Evolutionary conservation across 2,113 vertebrate genomes (phyloP).

Genomic region (Nerophis ophidion): DNA sequence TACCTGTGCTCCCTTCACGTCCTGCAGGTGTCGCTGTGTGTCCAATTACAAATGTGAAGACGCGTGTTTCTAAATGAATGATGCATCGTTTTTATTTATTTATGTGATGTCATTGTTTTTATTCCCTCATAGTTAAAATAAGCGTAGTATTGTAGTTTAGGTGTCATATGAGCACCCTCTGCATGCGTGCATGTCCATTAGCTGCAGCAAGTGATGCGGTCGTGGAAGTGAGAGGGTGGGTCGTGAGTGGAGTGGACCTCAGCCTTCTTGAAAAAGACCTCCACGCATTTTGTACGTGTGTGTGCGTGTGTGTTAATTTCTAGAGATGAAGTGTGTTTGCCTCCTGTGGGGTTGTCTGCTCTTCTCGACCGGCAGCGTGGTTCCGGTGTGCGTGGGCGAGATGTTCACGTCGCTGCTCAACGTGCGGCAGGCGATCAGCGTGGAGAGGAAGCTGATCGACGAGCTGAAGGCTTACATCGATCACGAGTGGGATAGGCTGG

Average conservation of each 20-base stretch:
- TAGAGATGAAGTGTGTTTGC: conserved; percentile 27
- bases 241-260: background rate
- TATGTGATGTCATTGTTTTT: background rate
- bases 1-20: too few relatives aligned
- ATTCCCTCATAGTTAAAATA: background rate
- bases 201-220: background rate
- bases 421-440: conserved; percentile 62
- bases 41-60: background rate
- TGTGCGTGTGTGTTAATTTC: background rate
- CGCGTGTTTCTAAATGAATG: too few relatives aligned
- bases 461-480: conserved; percentile 66
- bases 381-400: conserved; percentile 36
- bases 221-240: background rate
- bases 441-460: conserved; percentile 65
- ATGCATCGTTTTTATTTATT: too few relatives aligned
- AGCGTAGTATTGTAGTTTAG: too few relatives aligned
- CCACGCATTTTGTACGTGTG: background rate
- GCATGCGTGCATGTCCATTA: background rate
- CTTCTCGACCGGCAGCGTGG: conserved; percentile 6
- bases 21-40: conserved; percentile 38
- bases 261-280: background rate
- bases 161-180: background rate
- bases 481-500: conserved; percentile 64
- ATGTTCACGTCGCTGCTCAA: conserved; percentile 71
- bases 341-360: conserved; percentile 15